These are phyloP conservation scores for Centropristis striata DNA, from an alignment of 2,113 vertebrate genomes.

Conservation along the genomic window DNA sequence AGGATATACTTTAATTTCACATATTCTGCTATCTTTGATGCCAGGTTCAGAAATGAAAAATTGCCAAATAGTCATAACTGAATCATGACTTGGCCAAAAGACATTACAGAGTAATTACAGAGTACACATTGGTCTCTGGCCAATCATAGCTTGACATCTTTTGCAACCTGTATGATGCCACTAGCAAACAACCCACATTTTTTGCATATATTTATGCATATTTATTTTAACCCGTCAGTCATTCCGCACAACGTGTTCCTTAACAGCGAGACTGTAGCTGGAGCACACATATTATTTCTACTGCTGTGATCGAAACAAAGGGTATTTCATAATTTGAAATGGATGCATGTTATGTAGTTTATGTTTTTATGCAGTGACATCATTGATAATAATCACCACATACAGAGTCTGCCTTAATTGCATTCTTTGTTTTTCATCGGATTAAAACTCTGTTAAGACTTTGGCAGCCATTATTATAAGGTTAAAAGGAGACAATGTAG, in stretches of 20 bases:
- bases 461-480: background rate
- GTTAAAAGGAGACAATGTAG: constrained; percentile 1
- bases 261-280: no score
- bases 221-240: background rate
- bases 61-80: no score
- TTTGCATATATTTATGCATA: no score
- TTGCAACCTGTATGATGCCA: no score
- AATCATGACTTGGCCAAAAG: no score
- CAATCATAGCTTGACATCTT: no score
- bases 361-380: background rate
- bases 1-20: no score
- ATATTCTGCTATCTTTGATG: background rate
- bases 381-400: background rate
- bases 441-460: background rate
- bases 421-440: background rate
- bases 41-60: background rate
- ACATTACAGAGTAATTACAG: no score
- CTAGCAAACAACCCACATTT: no score
- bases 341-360: background rate
- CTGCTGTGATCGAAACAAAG: background rate
- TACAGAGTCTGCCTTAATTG: background rate
- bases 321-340: background rate
- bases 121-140: no score
- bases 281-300: no score
- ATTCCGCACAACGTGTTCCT: background rate